These are phyloP conservation scores for Syrmaticus mikado DNA, from an alignment of 2,113 vertebrate species.

Conservation along the genomic window DNA sequence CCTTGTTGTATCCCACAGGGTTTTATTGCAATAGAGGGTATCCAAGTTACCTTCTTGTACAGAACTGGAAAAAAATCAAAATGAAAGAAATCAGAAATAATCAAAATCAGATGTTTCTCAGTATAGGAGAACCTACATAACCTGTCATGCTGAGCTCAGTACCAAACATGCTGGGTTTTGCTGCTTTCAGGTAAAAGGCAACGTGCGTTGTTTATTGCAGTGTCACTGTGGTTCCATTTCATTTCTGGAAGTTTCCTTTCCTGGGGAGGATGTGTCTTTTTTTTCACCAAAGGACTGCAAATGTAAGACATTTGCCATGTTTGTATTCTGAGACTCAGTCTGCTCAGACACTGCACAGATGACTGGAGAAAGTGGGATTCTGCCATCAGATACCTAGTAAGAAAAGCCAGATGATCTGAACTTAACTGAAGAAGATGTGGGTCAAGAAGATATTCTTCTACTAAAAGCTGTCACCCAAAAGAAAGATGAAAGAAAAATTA, in stretches of 20 bases:
- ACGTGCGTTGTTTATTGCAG: neutral
- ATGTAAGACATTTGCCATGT: neutral
- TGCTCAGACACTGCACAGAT: neutral
- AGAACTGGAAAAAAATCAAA: neutral
- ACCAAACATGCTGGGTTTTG: neutral
- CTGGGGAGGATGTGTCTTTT: neutral
- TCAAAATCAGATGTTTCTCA: neutral
- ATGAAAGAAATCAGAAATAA: neutral
- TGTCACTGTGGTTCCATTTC: neutral
- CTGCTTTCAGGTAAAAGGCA: neutral
- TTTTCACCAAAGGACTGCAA: neutral
- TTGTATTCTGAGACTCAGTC: neutral
- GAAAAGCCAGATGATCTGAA: neutral
- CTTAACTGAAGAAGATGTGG: neutral
- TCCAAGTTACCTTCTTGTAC: neutral
- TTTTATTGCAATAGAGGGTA: neutral
- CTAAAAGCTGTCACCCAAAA: neutral
- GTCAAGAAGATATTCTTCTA: neutral
- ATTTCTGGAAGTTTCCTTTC: neutral
- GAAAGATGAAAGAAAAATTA: neutral
- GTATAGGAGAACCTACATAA: neutral
- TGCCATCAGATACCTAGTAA: neutral
- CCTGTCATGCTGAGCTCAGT: neutral
- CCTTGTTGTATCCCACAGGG: neutral
- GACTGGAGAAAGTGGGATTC: neutral